phyloP scores from a whole-genome alignment of 2,113 vertebrate species.

The Varanus komodoensis region DNA sequence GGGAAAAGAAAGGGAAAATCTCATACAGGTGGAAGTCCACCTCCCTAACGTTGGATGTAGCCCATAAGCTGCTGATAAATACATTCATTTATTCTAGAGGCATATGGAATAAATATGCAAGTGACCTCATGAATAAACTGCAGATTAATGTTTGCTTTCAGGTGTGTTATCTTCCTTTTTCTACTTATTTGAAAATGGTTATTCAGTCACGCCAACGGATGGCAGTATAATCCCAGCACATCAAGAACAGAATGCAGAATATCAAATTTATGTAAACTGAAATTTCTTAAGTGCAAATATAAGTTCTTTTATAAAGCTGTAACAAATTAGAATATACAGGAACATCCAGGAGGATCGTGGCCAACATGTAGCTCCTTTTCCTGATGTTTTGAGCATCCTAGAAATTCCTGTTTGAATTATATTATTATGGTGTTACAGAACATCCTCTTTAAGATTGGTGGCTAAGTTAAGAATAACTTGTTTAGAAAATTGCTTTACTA shows the following conservation, averaged over 20 bases:
- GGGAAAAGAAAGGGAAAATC: background rate
- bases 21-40: no score
- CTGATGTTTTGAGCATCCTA: background rate
- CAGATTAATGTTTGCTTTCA: background rate
- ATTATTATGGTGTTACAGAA: background rate
- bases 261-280: background rate
- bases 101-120: background rate
- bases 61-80: background rate
- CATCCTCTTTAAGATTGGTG: background rate
- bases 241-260: background rate
- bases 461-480: background rate
- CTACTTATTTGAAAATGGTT: background rate
- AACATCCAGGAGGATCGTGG: background rate
- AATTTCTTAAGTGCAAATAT: background rate
- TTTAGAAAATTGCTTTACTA: background rate
- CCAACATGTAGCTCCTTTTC: background rate
- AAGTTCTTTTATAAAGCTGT: background rate
- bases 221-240: conserved; percentile 65
- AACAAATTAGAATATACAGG: background rate
- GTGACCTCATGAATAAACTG: background rate
- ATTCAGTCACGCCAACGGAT: conserved; percentile 65
- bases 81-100: background rate
- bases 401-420: background rate
- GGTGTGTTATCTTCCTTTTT: background rate
- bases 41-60: background rate